Evolutionary conservation across 2,797 vertebrate species (phyloP).

Genomic region (Anniella stebbinsi): DNA sequence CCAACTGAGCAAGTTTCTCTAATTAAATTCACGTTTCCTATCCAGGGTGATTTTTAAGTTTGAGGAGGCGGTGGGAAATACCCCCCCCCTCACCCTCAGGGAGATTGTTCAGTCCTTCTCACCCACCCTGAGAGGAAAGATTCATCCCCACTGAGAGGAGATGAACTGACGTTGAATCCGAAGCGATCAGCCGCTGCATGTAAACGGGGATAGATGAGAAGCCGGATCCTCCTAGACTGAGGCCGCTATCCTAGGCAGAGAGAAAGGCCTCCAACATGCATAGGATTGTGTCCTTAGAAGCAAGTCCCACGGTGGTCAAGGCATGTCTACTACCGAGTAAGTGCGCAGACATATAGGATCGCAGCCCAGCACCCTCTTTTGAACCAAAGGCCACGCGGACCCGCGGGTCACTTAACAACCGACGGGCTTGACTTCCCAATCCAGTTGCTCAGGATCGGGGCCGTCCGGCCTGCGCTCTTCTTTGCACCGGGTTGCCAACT

Average conservation of each 20-base stretch:
- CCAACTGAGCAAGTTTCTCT: too few relatives aligned
- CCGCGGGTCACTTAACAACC: neutral
- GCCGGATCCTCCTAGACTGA: neutral
- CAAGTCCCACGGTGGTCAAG: neutral
- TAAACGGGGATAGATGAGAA: neutral
- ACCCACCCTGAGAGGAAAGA: neutral
- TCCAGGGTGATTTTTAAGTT: too few relatives aligned
- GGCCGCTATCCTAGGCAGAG: too few relatives aligned
- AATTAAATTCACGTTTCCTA: too few relatives aligned
- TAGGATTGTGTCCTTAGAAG: too few relatives aligned
- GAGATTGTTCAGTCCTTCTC: too few relatives aligned
- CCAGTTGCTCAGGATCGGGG: neutral
- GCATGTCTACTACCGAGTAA: neutral
- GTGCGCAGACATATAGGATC: neutral
- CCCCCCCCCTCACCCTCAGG: too few relatives aligned
- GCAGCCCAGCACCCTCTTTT: neutral
- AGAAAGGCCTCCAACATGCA: too few relatives aligned
- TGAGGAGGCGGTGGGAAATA: too few relatives aligned
- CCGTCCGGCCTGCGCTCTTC: neutral
- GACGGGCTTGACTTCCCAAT: neutral
- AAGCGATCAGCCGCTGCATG: neutral
- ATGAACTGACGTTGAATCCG: neutral
- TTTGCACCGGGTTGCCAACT: neutral
- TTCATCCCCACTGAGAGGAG: neutral
- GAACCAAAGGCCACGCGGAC: neutral